Conservation (phyloP, 2,888 invertebrate species). For the Meiosimyza platycephala region DNA sequence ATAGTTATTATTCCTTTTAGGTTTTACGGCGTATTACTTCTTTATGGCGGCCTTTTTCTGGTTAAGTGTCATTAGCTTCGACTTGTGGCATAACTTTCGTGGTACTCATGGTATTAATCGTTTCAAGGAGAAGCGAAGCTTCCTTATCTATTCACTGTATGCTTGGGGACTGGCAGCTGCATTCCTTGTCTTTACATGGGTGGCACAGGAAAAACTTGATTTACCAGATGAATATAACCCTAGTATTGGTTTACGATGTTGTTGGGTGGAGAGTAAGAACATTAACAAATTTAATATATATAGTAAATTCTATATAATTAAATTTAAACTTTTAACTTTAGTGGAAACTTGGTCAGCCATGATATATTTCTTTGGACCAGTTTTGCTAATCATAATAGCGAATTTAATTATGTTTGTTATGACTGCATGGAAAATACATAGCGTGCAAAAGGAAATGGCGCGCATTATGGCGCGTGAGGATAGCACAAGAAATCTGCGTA, state of each 20-base stretch:
- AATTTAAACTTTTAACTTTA: slow-evolving; percentile 21
- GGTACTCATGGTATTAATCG: slow-evolving; percentile 60
- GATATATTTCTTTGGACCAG: slow-evolving; percentile 63
- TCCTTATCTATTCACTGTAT: slow-evolving; percentile 62
- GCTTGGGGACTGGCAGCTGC: slow-evolving; percentile 61
- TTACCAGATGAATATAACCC: slow-evolving; percentile 65
- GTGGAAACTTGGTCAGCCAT: slow-evolving; percentile 62
- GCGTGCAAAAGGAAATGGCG: slow-evolving; percentile 64
- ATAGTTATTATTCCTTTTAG: slow-evolving; percentile 59
- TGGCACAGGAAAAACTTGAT: slow-evolving; percentile 57
- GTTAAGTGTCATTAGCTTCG: slow-evolving; percentile 89
- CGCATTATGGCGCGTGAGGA: slow-evolving; percentile 62
- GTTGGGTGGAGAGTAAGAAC: slow-evolving; percentile 72
- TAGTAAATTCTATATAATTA: background rate
- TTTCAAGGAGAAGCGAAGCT: slow-evolving; percentile 62
- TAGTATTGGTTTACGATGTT: slow-evolving; percentile 70
- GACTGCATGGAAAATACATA: slow-evolving; percentile 63
- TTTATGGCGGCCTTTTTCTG: slow-evolving; percentile 88
- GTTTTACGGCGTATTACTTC: slow-evolving; percentile 79
- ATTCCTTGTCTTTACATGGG: slow-evolving; percentile 53
- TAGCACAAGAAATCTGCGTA: slow-evolving; percentile 61
- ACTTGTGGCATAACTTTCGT: slow-evolving; percentile 77
- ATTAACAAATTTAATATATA: background rate
- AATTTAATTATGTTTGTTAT: slow-evolving; percentile 64
- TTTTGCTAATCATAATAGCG: slow-evolving; percentile 59